Evolutionary conservation across 2,113 vertebrate genomes (phyloP), one percentile per base, ranked within the genome.

Genomic region (Clarias batrachus): DNA sequence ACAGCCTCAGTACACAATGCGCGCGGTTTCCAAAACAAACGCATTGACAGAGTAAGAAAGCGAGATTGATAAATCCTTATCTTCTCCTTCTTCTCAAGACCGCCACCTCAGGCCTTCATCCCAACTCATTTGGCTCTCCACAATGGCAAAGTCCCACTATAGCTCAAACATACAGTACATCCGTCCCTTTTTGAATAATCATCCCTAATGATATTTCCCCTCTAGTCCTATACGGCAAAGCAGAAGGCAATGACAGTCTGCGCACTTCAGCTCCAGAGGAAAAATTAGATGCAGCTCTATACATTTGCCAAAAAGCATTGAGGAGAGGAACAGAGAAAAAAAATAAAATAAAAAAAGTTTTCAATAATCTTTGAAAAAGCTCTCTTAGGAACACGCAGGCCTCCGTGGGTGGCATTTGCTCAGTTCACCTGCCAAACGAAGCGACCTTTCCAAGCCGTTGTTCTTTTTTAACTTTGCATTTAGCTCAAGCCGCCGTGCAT

Each of bases 171-270:
- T 59, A 68, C 33, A 33, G 33, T 33, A 33, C 37, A 85, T 78
- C 86, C 83, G 90, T 93, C 92, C 90, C 91, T 91, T 90, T 90
- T 88, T 81, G 83, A 81, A 86, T 90, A 89, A 91, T 89, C 90
- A 73, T 90, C 89, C 79, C 91, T 91, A 92, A 91, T 92, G 86
- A 76, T 77, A 86, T 84, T 27, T 19, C 30, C 68, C 78, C 85
- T 74, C 57, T 41, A 27, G 27, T 82, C 79, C 76, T 33, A 52
- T 87, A 89, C 85, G 30, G 41, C 14, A 11, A 54, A 89, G 79
- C 65, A 82, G 63, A 70, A 59, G 85, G 59, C 68, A 65, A 65
- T 60, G 66, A 70, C 82, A 81, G 41, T 86, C 52, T 63, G 60
- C 13, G 48, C 30, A 48, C 59, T 88, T 56, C 12, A 37, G 59